These are phyloP conservation scores for Priocnemis perturbator DNA, from an alignment of 2,888 invertebrate genomes.

Conservation along the genomic window DNA sequence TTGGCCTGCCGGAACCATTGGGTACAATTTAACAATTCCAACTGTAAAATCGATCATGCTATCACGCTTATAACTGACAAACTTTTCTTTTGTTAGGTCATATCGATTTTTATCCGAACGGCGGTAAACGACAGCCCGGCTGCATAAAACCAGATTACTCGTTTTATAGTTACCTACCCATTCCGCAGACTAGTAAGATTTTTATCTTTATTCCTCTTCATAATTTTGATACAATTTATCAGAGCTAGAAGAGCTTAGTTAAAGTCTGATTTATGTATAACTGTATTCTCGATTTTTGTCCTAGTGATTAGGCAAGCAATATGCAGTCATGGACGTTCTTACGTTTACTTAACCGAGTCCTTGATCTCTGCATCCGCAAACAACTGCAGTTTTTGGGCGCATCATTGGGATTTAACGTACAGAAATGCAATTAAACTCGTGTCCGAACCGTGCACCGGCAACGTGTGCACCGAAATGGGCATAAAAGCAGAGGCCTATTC, in stretches of 20 bases:
- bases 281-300: too few species aligned
- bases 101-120: constrained; percentile 83
- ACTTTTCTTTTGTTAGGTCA: constrained; percentile 74
- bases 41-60: too few species aligned
- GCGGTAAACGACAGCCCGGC: constrained; percentile 82
- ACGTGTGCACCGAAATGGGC: constrained; percentile 78
- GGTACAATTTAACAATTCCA: too few species aligned
- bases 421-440: constrained; percentile 75
- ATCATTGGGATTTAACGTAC: constrained; percentile 77
- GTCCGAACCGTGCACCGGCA: constrained; percentile 69
- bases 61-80: too few species aligned
- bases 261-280: too few species aligned
- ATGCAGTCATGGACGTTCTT: constrained; percentile 81
- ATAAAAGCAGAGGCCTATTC: constrained; percentile 75
- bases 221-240: background rate
- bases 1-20: constrained; percentile 77
- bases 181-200: constrained; percentile 73
- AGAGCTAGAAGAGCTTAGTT: too few species aligned
- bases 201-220: background rate
- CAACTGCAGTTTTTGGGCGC: constrained; percentile 78
- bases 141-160: constrained; percentile 72
- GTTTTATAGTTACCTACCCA: constrained; percentile 70
- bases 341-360: constrained; percentile 79
- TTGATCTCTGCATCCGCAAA: constrained; percentile 69
- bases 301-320: constrained; percentile 77